Evolutionary conservation across 2,797 vertebrate species (phyloP).

Genomic region (Cyprinodon diabolis): DNA sequence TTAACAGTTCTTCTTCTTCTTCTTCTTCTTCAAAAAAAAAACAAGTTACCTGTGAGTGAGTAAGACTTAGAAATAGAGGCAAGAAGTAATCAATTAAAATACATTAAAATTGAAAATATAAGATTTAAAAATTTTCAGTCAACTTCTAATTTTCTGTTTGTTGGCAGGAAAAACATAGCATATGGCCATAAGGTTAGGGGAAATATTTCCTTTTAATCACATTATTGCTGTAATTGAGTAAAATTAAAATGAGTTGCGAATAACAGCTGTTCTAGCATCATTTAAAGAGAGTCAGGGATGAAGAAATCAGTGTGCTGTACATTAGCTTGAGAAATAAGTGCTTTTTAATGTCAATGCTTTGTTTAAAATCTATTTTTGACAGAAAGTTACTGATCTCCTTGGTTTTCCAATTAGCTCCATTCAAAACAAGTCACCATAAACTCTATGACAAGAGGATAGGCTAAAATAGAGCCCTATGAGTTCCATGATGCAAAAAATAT

Average conservation of each 20-base stretch:
- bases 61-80: no score
- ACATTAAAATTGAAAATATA: no score
- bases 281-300: conserved; percentile 24
- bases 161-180: neutral
- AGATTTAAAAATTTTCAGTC: no score
- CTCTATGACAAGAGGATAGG: neutral
- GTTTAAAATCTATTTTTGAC: conserved; percentile 10
- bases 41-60: no score
- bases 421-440: conserved; percentile 11
- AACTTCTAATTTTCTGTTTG: neutral
- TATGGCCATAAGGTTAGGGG: neutral
- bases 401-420: conserved; percentile 18
- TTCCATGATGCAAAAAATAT: no score
- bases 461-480: no score
- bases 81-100: no score
- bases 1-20: no score
- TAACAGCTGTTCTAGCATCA: conserved; percentile 10
- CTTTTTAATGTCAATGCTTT: neutral
- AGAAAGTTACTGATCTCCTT: conserved; percentile 12
- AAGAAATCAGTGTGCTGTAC: conserved; percentile 18
- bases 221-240: conserved; percentile 9
- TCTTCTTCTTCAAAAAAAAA: no score
- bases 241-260: conserved; percentile 26
- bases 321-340: conserved; percentile 6
- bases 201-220: neutral